Percentiles rank a stretch among this genome's conserved stretches.
phyloP scores from a whole-genome alignment of 2,113 vertebrate species.

The Pterocles orientalis region DNA sequence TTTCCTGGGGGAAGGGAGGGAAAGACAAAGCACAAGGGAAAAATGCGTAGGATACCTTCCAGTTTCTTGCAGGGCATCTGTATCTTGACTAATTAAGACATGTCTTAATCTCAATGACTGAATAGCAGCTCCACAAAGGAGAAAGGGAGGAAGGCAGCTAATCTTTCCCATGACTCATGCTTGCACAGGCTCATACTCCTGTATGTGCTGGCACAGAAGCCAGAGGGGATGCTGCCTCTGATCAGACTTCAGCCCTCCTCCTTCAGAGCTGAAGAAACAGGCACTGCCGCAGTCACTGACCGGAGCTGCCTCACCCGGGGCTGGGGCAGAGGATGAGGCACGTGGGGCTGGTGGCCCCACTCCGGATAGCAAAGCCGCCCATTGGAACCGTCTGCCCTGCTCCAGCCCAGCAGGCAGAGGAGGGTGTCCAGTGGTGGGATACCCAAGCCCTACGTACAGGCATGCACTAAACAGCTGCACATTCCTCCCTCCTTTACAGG shows the following conservation, averaged over 20 bases:
- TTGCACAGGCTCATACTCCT: neutral
- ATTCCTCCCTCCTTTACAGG: neutral
- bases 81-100: slow-evolving; percentile 65
- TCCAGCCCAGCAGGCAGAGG: neutral
- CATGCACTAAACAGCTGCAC: neutral
- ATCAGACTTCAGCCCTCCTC: neutral
- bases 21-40: slow-evolving; percentile 14
- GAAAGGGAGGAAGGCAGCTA: slow-evolving; percentile 44
- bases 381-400: neutral
- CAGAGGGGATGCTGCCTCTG: neutral
- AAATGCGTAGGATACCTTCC: slow-evolving; percentile 59
- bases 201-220: neutral
- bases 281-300: rapidly evolving
- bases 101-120: slow-evolving; percentile 48
- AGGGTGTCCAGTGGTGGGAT: neutral
- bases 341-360: neutral
- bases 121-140: slow-evolving; percentile 20
- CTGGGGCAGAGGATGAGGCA: rapidly evolving
- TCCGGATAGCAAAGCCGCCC: neutral
- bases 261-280: neutral
- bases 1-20: slow-evolving; percentile 9
- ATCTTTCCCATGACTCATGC: slow-evolving; percentile 62
- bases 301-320: rapidly evolving
- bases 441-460: neutral
- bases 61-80: slow-evolving; percentile 1